Evolutionary conservation across 2,888 invertebrate genomes (phyloP).

Genomic region (Ichneumoninae sp.): DNA sequence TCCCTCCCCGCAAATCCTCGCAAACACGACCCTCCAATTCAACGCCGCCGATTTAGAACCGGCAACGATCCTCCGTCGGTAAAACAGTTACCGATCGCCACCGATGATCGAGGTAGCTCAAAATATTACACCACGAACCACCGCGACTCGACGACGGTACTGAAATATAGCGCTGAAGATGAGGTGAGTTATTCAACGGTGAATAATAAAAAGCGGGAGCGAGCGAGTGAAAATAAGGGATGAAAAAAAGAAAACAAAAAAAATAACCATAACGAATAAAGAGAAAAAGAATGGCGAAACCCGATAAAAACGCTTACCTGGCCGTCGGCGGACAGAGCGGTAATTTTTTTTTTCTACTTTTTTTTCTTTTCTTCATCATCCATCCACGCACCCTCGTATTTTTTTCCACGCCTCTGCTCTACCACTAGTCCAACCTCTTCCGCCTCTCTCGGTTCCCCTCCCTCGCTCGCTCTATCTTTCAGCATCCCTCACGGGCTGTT

Average conservation of each 20-base stretch:
- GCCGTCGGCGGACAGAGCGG: conserved; percentile 30
- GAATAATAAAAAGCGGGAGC: background rate
- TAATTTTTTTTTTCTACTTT: conserved; percentile 24
- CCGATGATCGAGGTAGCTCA: background rate
- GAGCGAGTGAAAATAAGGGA: background rate
- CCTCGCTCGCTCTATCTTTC: conserved; percentile 37
- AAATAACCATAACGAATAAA: background rate
- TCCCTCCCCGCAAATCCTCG: conserved; percentile 4
- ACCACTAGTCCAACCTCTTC: conserved; percentile 57
- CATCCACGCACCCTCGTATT: conserved; percentile 46
- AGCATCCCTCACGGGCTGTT: conserved; percentile 52
- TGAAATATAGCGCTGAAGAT: background rate
- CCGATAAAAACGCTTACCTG: conserved; percentile 57
- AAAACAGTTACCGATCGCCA: background rate
- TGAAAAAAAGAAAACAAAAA: background rate
- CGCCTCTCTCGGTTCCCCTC: conserved; percentile 38
- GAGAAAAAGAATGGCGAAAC: conserved; percentile 27
- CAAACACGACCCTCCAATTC: conserved; percentile 37
- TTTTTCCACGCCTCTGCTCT: conserved; percentile 39
- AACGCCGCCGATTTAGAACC: conserved; percentile 27
- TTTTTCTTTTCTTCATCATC: conserved; percentile 30
- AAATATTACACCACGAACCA: background rate
- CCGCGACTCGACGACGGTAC: background rate
- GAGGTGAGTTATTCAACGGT: background rate
- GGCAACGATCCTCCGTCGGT: background rate